A percentile compares a stretch with the other conserved stretches of the same genome.
These are phyloP conservation scores for Drosophila carrolli DNA, from an alignment of 1,140 invertebrate genomes.

Conservation along the genomic window DNA sequence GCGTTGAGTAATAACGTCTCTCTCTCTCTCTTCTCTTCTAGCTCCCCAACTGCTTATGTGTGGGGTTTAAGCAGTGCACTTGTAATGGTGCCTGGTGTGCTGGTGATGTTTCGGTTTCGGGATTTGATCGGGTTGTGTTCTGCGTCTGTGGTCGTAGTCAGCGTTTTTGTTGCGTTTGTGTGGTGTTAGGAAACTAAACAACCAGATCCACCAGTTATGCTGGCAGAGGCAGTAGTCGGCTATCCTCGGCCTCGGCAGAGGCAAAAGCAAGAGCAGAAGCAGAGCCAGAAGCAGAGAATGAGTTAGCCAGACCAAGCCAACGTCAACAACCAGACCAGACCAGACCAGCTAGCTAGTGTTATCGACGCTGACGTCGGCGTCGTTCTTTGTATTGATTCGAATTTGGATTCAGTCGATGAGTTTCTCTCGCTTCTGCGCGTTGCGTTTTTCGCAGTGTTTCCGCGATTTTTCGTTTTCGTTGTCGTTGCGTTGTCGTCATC, in stretches of 20 bases:
- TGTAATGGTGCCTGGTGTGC: conserved; percentile 8
- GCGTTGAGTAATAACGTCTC: background rate
- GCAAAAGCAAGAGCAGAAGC: too few species aligned
- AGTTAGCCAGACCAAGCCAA: conserved; percentile 24
- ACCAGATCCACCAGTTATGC: conserved; percentile 30
- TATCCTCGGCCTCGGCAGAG: too few species aligned
- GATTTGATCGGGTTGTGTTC: conserved; percentile 46
- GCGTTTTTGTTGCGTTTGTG: background rate
- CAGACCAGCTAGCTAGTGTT: conserved; percentile 28
- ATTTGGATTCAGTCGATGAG: conserved; percentile 83
- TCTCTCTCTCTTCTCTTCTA: background rate
- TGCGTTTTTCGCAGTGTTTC: conserved; percentile 81
- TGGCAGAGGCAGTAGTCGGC: conserved; percentile 2
- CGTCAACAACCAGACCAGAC: conserved; percentile 15
- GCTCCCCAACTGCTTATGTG: conserved; percentile 1
- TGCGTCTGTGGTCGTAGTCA: conserved; percentile 28
- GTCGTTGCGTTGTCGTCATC: conserved; percentile 59
- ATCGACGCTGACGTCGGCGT: conserved; percentile 39
- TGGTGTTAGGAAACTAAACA: conserved; percentile 52
- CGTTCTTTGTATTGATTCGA: conserved; percentile 74
- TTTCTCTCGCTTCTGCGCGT: conserved; percentile 84
- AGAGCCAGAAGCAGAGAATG: background rate
- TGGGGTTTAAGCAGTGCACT: conserved; percentile 2
- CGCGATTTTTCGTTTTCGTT: conserved; percentile 78
- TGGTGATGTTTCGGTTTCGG: conserved; percentile 13